These are phyloP conservation scores for Helobdella robusta DNA, from an alignment of 2,888 invertebrate genomes.

Conservation along the genomic window DNA sequence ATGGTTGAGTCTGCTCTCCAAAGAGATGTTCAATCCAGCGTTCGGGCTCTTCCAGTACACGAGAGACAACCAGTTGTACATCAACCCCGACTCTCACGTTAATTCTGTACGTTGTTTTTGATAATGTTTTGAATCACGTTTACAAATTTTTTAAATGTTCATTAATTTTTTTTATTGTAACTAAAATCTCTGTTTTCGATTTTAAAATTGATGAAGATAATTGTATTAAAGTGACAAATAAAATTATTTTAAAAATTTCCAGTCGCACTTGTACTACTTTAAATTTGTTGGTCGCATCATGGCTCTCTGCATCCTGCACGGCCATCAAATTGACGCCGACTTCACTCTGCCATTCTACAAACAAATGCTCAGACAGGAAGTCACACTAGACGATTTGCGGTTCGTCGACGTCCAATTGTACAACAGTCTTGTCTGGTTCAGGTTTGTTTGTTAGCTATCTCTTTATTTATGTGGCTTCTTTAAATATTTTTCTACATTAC, in stretches of 20 bases:
- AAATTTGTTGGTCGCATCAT: constrained; percentile 91
- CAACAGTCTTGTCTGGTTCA: constrained; percentile 87
- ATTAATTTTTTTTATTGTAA: no score
- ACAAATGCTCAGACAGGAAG: constrained; percentile 81
- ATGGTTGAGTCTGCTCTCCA: constrained; percentile 84
- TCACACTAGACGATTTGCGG: constrained; percentile 81
- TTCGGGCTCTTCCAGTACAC: constrained; percentile 93
- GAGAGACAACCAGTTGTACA: constrained; percentile 86
- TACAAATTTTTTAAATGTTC: no score
- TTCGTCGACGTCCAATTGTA: constrained; percentile 90
- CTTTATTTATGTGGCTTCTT: no score
- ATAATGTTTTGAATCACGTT: neutral
- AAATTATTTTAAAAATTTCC: constrained; percentile 34
- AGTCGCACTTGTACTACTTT: constrained; percentile 91
- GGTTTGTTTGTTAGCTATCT: constrained; percentile 56
- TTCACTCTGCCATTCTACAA: constrained; percentile 95
- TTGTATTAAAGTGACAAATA: neutral
- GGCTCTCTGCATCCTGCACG: constrained; percentile 91
- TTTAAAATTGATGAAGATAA: neutral
- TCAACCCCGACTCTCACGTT: constrained; percentile 69
- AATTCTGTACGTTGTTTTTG: constrained; percentile 52
- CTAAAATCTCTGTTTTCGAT: no score
- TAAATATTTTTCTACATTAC: no score
- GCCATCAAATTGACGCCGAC: constrained; percentile 88
- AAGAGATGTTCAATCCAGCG: constrained; percentile 91